These are phyloP conservation scores for Vireo griseus DNA, from an alignment of 2,797 vertebrate species.

Conservation along the genomic window DNA sequence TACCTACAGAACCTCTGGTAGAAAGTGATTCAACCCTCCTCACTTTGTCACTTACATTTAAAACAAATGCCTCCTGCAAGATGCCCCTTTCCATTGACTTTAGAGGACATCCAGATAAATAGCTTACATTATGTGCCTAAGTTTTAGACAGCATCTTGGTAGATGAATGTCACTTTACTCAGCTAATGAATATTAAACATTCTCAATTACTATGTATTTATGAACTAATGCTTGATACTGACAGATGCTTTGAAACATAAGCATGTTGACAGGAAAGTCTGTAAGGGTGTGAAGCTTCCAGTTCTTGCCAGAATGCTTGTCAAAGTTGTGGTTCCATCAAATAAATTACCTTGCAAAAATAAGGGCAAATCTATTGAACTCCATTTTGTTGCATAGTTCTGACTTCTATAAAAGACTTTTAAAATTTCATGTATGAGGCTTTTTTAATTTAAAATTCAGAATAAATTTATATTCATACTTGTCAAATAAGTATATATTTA, in stretches of 20 bases:
- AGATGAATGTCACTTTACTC: not conserved
- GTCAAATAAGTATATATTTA: not conserved
- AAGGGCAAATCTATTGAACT: not conserved
- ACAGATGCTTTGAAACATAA: slow-evolving; percentile 5
- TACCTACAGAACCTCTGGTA: not conserved
- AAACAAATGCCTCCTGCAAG: not conserved
- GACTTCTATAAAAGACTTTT: not conserved
- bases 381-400: not conserved
- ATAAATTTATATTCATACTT: not conserved
- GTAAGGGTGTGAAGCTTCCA: not conserved
- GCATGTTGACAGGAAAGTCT: not conserved
- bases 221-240: not conserved
- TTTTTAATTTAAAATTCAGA: not conserved
- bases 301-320: not conserved
- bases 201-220: slow-evolving; percentile 7
- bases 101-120: slow-evolving; percentile 7
- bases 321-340: not conserved
- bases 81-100: not conserved
- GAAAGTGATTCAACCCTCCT: not conserved
- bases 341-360: not conserved
- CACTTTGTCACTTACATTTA: not conserved
- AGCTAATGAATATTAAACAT: slow-evolving; percentile 37
- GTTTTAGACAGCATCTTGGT: not conserved
- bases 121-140: not conserved
- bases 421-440: not conserved